Base-by-base conservation (phyloP, 2,888 invertebrate species). In the Eristalis intricaria region DNA sequence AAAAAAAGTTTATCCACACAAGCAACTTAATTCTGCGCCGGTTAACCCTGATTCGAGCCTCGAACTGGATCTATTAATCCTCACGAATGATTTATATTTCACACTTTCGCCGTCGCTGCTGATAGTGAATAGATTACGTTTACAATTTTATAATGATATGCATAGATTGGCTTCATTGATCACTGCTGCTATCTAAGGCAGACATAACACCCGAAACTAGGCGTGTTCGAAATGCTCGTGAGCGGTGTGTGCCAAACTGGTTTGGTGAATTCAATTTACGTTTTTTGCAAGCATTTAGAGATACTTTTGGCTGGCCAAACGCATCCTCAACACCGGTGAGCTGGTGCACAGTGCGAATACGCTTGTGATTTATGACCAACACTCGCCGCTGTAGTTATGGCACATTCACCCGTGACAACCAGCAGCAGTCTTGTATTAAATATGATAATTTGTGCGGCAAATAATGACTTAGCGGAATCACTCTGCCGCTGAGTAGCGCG, bases 391-490 rank as follows among this genome's bases (percentile, higher is more conserved):
- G 50, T 43, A 29, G 7, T 40, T n/a, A 29, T n/a, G 22, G 63
- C n/a, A 19, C 71, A 73, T 63, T 43, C 38, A 61, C 71, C 61
- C 22, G 29, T 43, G 63, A 40, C 32, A 7, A 29, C 32, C 19
- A 63, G 73, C 63, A 43, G 23, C 35, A n/a, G 29, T 58, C 58
- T 35, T 32, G 38, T 60, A 23, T 5, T 70, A 66, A 66, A 43
- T 65, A 69, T 23, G 56, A 58, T 69, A 58, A 58, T 70, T 71
- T 26, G 19, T 61, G 29, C 61, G 61, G 40, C 40, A 71, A 43
- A 19, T 19, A 43, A 19, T 29, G 29, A 5, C n/a, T 29, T 29
- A 29, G 26, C 29, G 68, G 50, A 50, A 50, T 19, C 50, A 2
- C 4, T 19, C 50, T 8, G 1, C 32, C 32, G 32, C 32, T 10